These are phyloP conservation scores for Toxotes chatareus DNA, from an alignment of 2,113 vertebrate species.

Conservation along the genomic window DNA sequence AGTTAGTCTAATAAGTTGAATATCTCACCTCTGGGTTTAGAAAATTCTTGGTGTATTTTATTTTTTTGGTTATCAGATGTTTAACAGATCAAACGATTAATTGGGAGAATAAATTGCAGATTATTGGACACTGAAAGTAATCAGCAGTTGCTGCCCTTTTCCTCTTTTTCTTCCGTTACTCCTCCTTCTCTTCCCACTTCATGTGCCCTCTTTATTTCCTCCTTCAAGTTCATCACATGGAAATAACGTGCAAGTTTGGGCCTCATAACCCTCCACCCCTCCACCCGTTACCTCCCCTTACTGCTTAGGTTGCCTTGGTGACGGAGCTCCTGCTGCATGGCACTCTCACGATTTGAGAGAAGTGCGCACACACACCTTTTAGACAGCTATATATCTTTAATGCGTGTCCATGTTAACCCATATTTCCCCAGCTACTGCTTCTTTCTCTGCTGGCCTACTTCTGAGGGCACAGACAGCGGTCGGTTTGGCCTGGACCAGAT, in stretches of 20 bases:
- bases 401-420: conserved; percentile 33
- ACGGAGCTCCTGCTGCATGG: conserved; percentile 35
- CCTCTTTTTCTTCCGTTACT: neutral
- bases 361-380: conserved; percentile 9
- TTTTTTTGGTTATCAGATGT: too few species aligned
- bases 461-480: conserved; percentile 3
- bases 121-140: neutral
- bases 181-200: neutral
- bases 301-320: conserved; percentile 52
- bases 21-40: too few species aligned
- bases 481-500: conserved; percentile 43
- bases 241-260: conserved; percentile 36
- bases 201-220: neutral
- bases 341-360: conserved; percentile 15
- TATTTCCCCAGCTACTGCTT: conserved; percentile 15
- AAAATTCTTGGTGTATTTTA: too few species aligned
- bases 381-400: conserved; percentile 56
- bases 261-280: neutral
- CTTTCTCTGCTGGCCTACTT: conserved; percentile 65
- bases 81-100: neutral
- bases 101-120: neutral
- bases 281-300: neutral
- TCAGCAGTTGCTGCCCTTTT: too few species aligned
- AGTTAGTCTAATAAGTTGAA: too few species aligned
- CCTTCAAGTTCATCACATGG: conserved; percentile 3